phyloP scores from a whole-genome alignment of 2,888 invertebrate species.

The Campoplex capitator region DNA sequence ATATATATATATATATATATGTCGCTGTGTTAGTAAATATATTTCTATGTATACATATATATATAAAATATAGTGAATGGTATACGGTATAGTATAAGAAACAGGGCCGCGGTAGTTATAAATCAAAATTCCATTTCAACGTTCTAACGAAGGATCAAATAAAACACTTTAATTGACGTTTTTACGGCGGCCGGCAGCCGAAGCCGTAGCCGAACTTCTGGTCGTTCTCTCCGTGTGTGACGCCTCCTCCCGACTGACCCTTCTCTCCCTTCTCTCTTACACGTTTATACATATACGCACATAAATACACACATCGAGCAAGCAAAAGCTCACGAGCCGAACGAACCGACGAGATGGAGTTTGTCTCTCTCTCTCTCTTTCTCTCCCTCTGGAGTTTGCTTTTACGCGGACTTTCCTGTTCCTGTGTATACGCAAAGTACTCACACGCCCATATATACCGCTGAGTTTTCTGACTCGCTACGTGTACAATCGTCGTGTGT shows the following conservation, averaged over 20 bases:
- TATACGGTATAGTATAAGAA: slow-evolving; percentile 57
- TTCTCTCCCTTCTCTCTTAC: slow-evolving; percentile 72
- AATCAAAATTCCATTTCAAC: slow-evolving; percentile 85
- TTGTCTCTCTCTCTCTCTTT: not conserved
- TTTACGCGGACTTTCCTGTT: slow-evolving; percentile 42
- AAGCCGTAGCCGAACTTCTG: slow-evolving; percentile 79
- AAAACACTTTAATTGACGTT: slow-evolving; percentile 85
- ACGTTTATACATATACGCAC: slow-evolving; percentile 41
- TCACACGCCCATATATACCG: slow-evolving; percentile 14
- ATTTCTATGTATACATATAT: not conserved
- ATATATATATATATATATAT: too few species aligned
- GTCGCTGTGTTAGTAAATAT: not conserved
- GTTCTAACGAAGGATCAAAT: slow-evolving; percentile 85
- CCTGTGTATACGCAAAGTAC: slow-evolving; percentile 46
- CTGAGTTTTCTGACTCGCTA: slow-evolving; percentile 24
- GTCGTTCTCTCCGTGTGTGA: slow-evolving; percentile 70
- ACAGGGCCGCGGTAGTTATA: slow-evolving; percentile 77
- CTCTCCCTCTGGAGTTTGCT: slow-evolving; percentile 52
- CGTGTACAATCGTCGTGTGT: slow-evolving; percentile 18
- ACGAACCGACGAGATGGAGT: slow-evolving; percentile 51
- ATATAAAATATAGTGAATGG: slow-evolving; percentile 7
- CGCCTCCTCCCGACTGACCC: slow-evolving; percentile 78
- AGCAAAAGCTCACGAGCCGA: slow-evolving; percentile 45
- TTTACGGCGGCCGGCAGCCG: slow-evolving; percentile 85
- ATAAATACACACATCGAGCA: slow-evolving; percentile 50